Evolutionary conservation across 2,113 vertebrate genomes (phyloP).

Genomic region (Numida meleagris): DNA sequence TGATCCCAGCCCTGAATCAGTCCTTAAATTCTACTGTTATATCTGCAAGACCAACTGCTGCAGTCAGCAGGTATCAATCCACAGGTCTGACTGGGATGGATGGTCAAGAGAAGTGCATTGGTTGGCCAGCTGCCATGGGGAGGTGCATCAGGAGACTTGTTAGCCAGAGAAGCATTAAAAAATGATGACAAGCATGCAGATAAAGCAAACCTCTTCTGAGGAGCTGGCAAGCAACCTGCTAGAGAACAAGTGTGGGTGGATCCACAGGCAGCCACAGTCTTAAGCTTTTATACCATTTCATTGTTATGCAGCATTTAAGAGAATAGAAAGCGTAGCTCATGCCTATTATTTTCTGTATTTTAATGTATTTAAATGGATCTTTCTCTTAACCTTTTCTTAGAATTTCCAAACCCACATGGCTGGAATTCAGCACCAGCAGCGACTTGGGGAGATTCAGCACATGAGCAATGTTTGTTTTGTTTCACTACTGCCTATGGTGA

Average conservation of each 20-base stretch:
- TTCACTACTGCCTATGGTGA: slow-evolving; percentile 88
- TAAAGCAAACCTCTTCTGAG: slow-evolving; percentile 20
- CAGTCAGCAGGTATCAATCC: slow-evolving; percentile 87
- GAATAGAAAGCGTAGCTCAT: slow-evolving; percentile 30
- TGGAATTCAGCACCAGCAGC: slow-evolving; percentile 90
- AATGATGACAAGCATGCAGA: neutral
- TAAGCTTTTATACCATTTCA: slow-evolving; percentile 47
- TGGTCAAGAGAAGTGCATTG: neutral
- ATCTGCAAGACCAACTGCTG: slow-evolving; percentile 92
- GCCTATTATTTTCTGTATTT: slow-evolving; percentile 25
- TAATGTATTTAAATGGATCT: neutral
- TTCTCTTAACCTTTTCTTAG: slow-evolving; percentile 63
- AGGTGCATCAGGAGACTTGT: neutral
- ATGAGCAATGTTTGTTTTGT: slow-evolving; percentile 93
- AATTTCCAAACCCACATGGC: slow-evolving; percentile 93
- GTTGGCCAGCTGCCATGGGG: neutral
- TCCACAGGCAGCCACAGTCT: slow-evolving; percentile 36
- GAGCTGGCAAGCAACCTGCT: slow-evolving; percentile 28
- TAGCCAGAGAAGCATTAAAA: neutral
- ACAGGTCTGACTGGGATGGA: neutral
- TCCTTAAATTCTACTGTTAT: slow-evolving; percentile 92
- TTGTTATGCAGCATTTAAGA: slow-evolving; percentile 37
- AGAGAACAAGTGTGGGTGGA: slow-evolving; percentile 36
- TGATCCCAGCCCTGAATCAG: slow-evolving; percentile 50
- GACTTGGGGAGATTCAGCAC: slow-evolving; percentile 93